A percentile compares a stretch with the other conserved stretches of the same genome.
phyloP scores from a whole-genome alignment of 2,888 invertebrate species.

The Lobophora halterata region DNA sequence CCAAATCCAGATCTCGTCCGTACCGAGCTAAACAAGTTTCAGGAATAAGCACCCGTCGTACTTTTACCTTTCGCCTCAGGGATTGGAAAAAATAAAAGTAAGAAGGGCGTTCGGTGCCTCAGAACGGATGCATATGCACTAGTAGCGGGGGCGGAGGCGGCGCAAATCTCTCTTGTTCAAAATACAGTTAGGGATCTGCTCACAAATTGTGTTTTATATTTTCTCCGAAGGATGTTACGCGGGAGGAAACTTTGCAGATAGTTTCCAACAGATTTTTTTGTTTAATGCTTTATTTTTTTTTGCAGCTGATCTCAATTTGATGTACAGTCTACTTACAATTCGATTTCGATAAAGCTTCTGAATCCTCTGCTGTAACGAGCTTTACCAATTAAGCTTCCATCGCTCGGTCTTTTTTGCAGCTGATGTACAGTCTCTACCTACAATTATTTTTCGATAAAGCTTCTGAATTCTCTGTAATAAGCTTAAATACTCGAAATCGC shows the following conservation, averaged over 20 bases:
- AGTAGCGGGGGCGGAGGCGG: constrained; percentile 35
- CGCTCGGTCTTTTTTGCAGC: too few species aligned
- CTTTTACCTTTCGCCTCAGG: constrained; percentile 62
- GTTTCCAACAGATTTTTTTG: constrained; percentile 49
- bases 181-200: constrained; percentile 70
- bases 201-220: constrained; percentile 68
- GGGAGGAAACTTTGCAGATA: constrained; percentile 60
- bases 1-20: constrained; percentile 62
- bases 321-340: too few species aligned
- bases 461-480: constrained; percentile 15
- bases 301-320: background rate
- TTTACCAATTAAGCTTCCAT: too few species aligned
- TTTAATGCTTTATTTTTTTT: constrained; percentile 36
- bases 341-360: background rate
- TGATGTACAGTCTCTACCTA: too few species aligned
- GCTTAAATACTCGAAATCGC: constrained; percentile 28
- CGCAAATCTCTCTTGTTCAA: constrained; percentile 66
- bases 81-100: constrained; percentile 57
- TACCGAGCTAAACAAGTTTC: constrained; percentile 68
- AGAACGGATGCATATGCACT: constrained; percentile 63
- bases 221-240: constrained; percentile 57
- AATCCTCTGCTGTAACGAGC: constrained; percentile 17
- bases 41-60: constrained; percentile 67
- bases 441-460: background rate
- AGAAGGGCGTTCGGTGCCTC: constrained; percentile 46